These are phyloP conservation scores for Crematogaster levior DNA, from an alignment of 2,888 invertebrate genomes.

Conservation along the genomic window DNA sequence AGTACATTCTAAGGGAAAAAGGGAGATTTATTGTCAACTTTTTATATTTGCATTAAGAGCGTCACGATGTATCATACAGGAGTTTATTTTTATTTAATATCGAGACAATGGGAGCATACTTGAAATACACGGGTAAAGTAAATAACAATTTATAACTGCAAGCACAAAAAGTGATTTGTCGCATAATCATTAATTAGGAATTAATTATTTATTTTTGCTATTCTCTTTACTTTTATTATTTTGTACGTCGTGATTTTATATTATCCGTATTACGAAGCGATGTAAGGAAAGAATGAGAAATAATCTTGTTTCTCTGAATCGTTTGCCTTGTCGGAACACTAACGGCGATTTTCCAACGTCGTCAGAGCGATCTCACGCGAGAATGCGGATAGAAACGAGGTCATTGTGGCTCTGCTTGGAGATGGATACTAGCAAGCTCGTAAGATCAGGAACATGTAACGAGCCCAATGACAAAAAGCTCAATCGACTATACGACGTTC, in stretches of 20 bases:
- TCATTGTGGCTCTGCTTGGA: not conserved
- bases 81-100: not conserved
- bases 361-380: not conserved
- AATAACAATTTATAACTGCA: not conserved
- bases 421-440: not conserved
- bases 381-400: slow-evolving; percentile 9
- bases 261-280: not conserved
- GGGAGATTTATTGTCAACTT: not conserved
- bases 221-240: not conserved
- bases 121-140: not conserved
- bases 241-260: not conserved
- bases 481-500: slow-evolving; percentile 57
- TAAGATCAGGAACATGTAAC: slow-evolving; percentile 52
- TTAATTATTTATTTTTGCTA: not conserved
- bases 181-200: not conserved
- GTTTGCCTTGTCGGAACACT: not conserved
- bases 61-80: not conserved
- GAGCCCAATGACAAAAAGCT: slow-evolving; percentile 60
- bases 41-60: not conserved
- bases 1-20: not conserved
- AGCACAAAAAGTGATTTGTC: not conserved
- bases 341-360: slow-evolving; percentile 14
- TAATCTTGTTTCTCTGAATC: slow-evolving; percentile 16
- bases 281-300: not conserved
- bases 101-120: not conserved